Conservation (phyloP, 2,797 vertebrate species). For the Sparus aurata region DNA sequence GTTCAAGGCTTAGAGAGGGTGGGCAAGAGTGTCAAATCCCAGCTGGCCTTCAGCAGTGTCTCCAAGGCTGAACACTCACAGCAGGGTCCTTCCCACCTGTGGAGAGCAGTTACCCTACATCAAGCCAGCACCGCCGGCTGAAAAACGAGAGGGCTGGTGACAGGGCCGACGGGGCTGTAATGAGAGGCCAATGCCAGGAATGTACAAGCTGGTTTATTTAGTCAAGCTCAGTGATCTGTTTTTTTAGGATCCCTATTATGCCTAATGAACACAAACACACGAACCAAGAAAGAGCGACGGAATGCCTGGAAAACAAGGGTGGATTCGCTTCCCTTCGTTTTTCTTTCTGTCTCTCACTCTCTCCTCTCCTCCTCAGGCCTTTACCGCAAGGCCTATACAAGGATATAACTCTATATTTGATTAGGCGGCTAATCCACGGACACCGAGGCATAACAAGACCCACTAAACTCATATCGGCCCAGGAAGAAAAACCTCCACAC, state of each 20-base stretch:
- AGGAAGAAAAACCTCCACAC: conserved; percentile 39
- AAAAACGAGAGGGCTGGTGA: conserved; percentile 61
- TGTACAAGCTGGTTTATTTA: conserved; percentile 82
- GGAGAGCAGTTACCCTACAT: conserved; percentile 32
- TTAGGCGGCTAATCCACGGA: conserved; percentile 58
- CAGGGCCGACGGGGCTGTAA: conserved; percentile 68
- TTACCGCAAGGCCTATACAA: conserved; percentile 36
- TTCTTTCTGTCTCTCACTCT: conserved; percentile 31
- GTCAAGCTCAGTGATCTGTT: conserved; percentile 81
- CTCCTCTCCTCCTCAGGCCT: conserved; percentile 25
- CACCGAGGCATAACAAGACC: conserved; percentile 52
- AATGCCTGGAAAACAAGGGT: conserved; percentile 73
- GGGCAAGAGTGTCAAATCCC: conserved; percentile 40
- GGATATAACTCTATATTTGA: conserved; percentile 56
- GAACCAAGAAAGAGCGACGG: conserved; percentile 40
- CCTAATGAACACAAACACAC: conserved; percentile 79
- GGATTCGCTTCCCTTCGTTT: conserved; percentile 58
- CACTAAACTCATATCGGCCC: conserved; percentile 40
- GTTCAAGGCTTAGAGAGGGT: conserved; percentile 53
- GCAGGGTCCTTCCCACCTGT: conserved; percentile 38
- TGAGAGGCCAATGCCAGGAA: conserved; percentile 80
- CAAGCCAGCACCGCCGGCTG: conserved; percentile 37
- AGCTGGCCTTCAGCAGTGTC: conserved; percentile 53
- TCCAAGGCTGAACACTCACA: conserved; percentile 26
- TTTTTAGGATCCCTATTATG: conserved; percentile 81